A percentile compares a stretch with the other conserved stretches of the same genome.
These are phyloP conservation scores for Heliocidaris erythrogramma DNA, from an alignment of 35 echinoderm and acorn worm species.

Conservation along the genomic window DNA sequence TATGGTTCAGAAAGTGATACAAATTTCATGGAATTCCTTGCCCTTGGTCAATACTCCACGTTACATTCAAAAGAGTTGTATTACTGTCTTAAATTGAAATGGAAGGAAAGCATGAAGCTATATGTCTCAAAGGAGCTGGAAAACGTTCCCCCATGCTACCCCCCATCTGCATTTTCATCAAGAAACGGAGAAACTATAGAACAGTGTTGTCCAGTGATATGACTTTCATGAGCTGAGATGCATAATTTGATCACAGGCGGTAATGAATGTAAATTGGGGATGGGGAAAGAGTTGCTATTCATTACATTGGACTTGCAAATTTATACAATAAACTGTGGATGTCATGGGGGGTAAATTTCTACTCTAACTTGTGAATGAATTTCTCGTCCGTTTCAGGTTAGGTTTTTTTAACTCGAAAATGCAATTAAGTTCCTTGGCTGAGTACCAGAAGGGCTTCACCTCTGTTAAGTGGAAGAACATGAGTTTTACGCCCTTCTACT, in stretches of 20 bases:
- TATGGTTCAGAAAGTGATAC: too few species aligned
- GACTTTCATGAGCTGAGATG: not conserved
- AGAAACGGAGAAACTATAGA: not conserved
- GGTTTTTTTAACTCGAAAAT: too few species aligned
- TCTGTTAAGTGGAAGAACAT: too few species aligned
- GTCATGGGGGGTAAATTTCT: not conserved
- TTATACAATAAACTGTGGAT: not conserved
- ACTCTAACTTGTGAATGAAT: not conserved
- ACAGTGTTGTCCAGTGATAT: not conserved
- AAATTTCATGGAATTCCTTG: too few species aligned
- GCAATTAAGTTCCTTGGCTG: too few species aligned
- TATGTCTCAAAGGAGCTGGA: not conserved
- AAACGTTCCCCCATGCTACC: not conserved
- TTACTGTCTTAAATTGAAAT: not conserved
- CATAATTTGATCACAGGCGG: not conserved
- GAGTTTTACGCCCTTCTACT: too few species aligned
- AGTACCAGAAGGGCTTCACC: too few species aligned
- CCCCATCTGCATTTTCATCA: not conserved
- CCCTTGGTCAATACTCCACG: too few species aligned
- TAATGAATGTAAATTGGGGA: not conserved
- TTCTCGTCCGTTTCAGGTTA: not conserved
- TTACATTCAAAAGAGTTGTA: too few species aligned
- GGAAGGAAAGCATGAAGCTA: not conserved
- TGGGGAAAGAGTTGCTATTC: not conserved
- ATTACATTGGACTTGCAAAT: slow-evolving; percentile 4